Conservation (phyloP, 2,113 vertebrate species). For the Etia nguti region DNA sequence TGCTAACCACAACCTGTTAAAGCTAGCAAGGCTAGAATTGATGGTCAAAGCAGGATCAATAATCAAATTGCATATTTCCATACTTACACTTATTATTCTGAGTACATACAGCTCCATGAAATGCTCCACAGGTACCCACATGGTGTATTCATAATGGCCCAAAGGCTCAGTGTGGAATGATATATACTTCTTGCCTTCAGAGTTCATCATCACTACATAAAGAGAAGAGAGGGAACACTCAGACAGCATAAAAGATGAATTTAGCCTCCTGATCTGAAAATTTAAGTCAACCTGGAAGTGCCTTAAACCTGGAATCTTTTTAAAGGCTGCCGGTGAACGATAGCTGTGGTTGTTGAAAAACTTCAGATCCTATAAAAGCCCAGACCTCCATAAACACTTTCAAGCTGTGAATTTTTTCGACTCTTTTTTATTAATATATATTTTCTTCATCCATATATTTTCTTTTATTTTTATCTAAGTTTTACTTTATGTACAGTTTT, state of each 20-base stretch:
- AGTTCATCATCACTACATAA: not conserved
- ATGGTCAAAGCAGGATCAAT: not conserved
- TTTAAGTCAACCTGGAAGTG: not conserved
- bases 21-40: not conserved
- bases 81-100: not conserved
- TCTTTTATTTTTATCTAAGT: not conserved
- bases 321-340: not conserved
- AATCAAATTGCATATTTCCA: not conserved
- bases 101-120: not conserved
- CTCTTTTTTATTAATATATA: no score
- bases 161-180: not conserved
- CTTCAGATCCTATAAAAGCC: not conserved
- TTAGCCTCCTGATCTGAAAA: not conserved
- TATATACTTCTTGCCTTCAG: not conserved
- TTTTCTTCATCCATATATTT: no score
- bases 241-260: not conserved
- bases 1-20: not conserved
- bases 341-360: not conserved
- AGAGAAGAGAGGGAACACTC: not conserved
- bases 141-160: not conserved
- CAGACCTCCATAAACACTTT: not conserved
- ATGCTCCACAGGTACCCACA: not conserved
- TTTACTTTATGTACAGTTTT: not conserved
- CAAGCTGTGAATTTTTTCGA: no score
- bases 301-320: not conserved